phyloP scores from a whole-genome alignment of 2,113 vertebrate species.

The Orientallactaga bullata region DNA sequence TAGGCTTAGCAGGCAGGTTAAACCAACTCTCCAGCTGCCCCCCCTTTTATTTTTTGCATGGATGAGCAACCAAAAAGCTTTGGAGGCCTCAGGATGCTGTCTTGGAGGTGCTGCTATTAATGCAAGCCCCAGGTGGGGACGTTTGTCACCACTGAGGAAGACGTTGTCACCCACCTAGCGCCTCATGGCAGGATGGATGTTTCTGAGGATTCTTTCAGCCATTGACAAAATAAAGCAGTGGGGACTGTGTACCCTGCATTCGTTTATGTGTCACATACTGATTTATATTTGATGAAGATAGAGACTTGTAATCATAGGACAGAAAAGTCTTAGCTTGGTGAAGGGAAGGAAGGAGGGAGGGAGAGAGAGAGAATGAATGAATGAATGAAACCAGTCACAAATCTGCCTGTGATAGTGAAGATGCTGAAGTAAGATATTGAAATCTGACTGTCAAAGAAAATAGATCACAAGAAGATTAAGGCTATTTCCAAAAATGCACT shows the following conservation, averaged over 20 bases:
- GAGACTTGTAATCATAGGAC: not conserved
- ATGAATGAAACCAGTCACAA: not conserved
- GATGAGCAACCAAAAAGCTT: not conserved
- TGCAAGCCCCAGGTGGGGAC: not conserved
- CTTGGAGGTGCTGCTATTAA: not conserved
- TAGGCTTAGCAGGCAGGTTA: no score
- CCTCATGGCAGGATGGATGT: not conserved
- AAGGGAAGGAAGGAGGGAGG: no score
- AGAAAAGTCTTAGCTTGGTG: not conserved
- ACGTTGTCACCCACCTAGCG: not conserved
- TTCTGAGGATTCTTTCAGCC: not conserved
- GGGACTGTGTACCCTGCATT: not conserved
- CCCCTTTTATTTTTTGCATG: not conserved
- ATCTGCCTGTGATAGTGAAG: not conserved
- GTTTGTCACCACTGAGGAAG: not conserved
- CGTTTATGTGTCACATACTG: not conserved
- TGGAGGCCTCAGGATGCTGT: not conserved
- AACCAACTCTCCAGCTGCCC: no score
- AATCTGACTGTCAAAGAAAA: conserved; percentile 3
- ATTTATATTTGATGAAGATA: not conserved
- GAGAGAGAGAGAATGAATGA: not conserved
- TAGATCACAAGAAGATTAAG: not conserved
- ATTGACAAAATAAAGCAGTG: not conserved
- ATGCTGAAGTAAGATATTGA: not conserved
- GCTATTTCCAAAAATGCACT: not conserved